Conservation (phyloP, 2,113 vertebrate genomes). For the Scopus umbretta region DNA sequence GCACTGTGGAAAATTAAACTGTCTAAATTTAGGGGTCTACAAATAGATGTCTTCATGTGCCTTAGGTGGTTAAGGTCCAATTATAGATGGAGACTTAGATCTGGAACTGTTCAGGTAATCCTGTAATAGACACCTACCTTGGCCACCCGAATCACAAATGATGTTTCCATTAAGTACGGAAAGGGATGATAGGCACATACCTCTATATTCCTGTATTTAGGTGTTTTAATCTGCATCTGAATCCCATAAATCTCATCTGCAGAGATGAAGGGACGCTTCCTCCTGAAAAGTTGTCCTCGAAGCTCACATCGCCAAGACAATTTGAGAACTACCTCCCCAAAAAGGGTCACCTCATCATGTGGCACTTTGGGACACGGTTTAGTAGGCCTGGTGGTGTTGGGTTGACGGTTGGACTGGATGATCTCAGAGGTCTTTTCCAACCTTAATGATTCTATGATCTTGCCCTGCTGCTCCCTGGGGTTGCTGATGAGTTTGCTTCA, state of each 20-base stretch:
- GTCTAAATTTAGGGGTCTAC: not conserved
- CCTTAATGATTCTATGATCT: too few relatives aligned
- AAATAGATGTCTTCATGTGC: not conserved
- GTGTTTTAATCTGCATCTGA: not conserved
- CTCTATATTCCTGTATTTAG: not conserved
- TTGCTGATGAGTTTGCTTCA: not conserved
- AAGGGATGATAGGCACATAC: not conserved
- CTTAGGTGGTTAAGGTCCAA: not conserved
- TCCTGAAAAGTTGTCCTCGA: not conserved
- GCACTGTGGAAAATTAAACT: not conserved
- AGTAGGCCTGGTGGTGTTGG: too few relatives aligned
- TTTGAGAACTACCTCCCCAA: not conserved
- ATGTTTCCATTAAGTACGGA: not conserved
- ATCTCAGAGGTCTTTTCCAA: too few relatives aligned
- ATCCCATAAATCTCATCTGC: not conserved
- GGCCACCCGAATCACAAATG: not conserved
- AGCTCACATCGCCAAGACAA: accelerated
- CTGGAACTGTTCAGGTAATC: not conserved
- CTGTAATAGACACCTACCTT: not conserved
- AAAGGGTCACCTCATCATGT: too few relatives aligned
- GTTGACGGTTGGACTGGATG: too few relatives aligned
- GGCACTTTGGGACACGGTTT: too few relatives aligned
- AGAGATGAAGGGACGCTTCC: not conserved
- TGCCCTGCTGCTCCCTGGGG: not conserved
- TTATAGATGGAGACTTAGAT: not conserved